Evolutionary conservation across 2,888 invertebrate genomes (phyloP).

Genomic region (Empis stercorea): DNA sequence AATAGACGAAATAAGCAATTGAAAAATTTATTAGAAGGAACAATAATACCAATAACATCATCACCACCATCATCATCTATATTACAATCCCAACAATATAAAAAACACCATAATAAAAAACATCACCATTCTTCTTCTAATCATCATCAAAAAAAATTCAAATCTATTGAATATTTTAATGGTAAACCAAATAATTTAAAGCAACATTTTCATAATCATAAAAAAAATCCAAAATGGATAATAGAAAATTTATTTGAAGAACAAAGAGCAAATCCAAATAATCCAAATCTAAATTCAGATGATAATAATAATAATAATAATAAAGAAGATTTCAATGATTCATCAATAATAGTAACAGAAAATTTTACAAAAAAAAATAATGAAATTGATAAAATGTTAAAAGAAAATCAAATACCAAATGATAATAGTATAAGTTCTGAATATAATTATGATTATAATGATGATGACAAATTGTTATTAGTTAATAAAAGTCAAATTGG

Average conservation of each 20-base stretch:
- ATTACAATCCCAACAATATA: neutral
- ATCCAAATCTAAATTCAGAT: slow-evolving; percentile 10
- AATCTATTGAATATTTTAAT: neutral
- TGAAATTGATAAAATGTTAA: neutral
- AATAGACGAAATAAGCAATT: slow-evolving; percentile 33
- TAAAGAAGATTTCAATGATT: slow-evolving; percentile 3
- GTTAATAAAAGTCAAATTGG: neutral
- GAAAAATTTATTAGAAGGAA: slow-evolving; percentile 31
- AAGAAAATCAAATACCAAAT: neutral
- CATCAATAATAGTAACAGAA: neutral
- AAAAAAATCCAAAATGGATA: slow-evolving; percentile 17
- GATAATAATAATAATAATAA: slow-evolving; percentile 4
- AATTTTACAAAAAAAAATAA: neutral
- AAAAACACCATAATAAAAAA: slow-evolving; percentile 8
- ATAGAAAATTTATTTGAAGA: slow-evolving; percentile 27
- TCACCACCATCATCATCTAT: neutral
- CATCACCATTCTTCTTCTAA: too few species aligned
- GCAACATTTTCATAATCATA: slow-evolving; percentile 15
- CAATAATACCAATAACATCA: slow-evolving; percentile 14
- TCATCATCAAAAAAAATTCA: slow-evolving; percentile 5
- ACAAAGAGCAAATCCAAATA: slow-evolving; percentile 18
- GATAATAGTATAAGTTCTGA: neutral
- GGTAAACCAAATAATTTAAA: slow-evolving; percentile 9
- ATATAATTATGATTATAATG: neutral
- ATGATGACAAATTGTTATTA: neutral